Conservation (phyloP, 2,888 invertebrate species). For the Melikaiella ostensackeni region DNA sequence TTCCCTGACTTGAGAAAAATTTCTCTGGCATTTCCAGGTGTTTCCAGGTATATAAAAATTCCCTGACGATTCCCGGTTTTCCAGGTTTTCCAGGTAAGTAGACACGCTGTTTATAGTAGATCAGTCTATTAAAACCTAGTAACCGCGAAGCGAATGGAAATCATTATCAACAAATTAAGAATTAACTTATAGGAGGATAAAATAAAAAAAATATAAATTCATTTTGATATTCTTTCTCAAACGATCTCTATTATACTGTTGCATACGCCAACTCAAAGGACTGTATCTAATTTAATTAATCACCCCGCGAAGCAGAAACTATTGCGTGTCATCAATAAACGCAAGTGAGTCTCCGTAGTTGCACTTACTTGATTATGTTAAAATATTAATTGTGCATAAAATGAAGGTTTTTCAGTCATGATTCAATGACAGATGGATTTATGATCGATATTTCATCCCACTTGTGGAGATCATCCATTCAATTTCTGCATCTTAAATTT, state of each 20-base stretch:
- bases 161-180: too few relatives aligned
- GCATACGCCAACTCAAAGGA: conserved; percentile 44
- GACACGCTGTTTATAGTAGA: too few relatives aligned
- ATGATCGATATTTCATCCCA: conserved; percentile 24
- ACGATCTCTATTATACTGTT: not conserved
- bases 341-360: conserved; percentile 33
- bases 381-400: conserved; percentile 15
- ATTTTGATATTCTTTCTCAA: not conserved
- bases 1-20: too few relatives aligned
- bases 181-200: too few relatives aligned
- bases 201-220: not conserved
- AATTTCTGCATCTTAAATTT: not conserved
- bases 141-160: too few relatives aligned
- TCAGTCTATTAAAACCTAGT: too few relatives aligned
- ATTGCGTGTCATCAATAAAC: conserved; percentile 47
- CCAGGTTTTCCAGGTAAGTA: too few relatives aligned
- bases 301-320: conserved; percentile 51
- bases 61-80: too few relatives aligned
- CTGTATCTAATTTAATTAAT: conserved; percentile 53
- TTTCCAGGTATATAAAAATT: too few relatives aligned
- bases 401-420: conserved; percentile 12
- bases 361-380: conserved; percentile 6
- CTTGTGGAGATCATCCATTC: conserved; percentile 4
- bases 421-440: conserved; percentile 14
- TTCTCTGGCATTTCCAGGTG: too few relatives aligned